phyloP scores from a whole-genome alignment of 2,888 invertebrate species.

The Ectemnius continuus region DNA sequence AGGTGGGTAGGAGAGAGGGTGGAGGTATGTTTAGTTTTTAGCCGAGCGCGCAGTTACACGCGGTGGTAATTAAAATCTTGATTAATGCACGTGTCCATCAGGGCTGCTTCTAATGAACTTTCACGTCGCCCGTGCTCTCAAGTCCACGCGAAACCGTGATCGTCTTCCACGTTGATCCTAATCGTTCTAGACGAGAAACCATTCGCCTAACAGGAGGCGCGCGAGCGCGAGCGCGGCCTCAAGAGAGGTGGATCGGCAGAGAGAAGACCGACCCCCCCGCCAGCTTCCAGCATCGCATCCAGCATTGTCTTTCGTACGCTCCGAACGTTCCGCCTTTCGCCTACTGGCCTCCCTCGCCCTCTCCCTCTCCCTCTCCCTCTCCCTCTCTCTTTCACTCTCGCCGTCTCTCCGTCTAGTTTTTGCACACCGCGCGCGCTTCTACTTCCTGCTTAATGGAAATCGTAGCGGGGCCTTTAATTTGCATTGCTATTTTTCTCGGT shows the following conservation, averaged over 20 bases:
- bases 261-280: too few species aligned
- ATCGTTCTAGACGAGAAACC: slow-evolving; percentile 47
- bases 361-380: too few species aligned
- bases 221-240: neutral
- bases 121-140: slow-evolving; percentile 67
- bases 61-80: slow-evolving; percentile 77
- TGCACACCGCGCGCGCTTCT: too few species aligned
- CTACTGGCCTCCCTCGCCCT: too few species aligned
- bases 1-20: slow-evolving; percentile 42
- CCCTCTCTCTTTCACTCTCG: too few species aligned
- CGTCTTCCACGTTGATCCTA: slow-evolving; percentile 56
- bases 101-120: slow-evolving; percentile 75
- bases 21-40: slow-evolving; percentile 73
- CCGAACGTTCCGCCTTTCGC: too few species aligned
- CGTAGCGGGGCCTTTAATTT: too few species aligned
- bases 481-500: too few species aligned
- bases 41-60: slow-evolving; percentile 69
- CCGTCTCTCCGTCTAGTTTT: too few species aligned
- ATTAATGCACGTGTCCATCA: slow-evolving; percentile 76
- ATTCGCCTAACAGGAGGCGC: neutral
- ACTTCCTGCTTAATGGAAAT: too few species aligned
- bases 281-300: too few species aligned
- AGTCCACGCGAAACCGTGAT: slow-evolving; percentile 65
- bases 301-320: too few species aligned
- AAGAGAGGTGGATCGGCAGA: neutral